These are phyloP conservation scores for Phasianus colchicus DNA, from an alignment of 2,113 vertebrate genomes.

Conservation along the genomic window DNA sequence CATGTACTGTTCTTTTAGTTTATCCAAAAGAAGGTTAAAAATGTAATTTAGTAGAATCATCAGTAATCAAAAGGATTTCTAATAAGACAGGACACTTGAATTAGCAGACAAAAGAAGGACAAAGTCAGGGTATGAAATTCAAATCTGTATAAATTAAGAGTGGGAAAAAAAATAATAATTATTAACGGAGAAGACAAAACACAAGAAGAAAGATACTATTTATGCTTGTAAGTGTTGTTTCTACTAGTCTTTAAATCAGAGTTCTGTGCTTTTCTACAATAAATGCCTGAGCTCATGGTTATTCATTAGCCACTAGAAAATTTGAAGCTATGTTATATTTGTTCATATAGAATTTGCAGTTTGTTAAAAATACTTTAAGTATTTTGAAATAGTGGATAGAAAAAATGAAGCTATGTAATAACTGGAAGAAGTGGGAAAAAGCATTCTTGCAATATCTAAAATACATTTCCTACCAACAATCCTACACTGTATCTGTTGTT, in stretches of 20 bases:
- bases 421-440: background rate
- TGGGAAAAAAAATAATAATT: background rate
- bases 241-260: background rate
- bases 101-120: background rate
- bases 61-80: background rate
- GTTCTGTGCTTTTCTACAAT: background rate
- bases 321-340: background rate
- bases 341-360: background rate
- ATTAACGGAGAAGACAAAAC: background rate
- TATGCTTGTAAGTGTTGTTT: background rate
- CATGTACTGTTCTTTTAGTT: background rate
- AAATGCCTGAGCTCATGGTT: background rate
- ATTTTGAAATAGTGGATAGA: background rate
- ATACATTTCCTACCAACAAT: background rate
- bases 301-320: background rate
- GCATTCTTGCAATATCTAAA: background rate
- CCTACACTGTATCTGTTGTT: background rate
- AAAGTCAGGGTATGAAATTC: background rate
- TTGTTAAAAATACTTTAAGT: background rate
- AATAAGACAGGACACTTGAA: background rate
- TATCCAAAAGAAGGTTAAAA: conserved; percentile 15
- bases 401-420: background rate
- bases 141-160: background rate
- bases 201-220: background rate
- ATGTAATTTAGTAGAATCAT: background rate